Evolutionary conservation across 2,888 invertebrate species (phyloP), one percentile per base, ranked within the genome.

Genomic region (Philhelius pedissequus): DNA sequence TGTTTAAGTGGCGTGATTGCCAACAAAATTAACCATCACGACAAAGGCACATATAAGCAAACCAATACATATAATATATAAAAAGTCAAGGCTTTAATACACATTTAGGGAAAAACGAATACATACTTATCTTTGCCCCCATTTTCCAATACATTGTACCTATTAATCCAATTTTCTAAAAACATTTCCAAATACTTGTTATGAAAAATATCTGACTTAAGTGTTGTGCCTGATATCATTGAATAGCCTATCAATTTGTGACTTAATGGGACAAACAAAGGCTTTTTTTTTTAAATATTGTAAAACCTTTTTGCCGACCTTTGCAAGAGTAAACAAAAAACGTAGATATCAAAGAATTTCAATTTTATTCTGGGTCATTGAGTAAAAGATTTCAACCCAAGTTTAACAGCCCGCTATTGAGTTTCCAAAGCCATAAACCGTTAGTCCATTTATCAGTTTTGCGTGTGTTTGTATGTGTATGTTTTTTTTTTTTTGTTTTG

Each of bases 381-480:
- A 58, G 58, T 15, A 20, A 58, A 40, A 25, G 60, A 60, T 60
- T 40, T 60, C 60, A 40, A 40, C 38, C 60, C 60, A 38, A 60
- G 40, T 60, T 60, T 38, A 60, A 60, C 40, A 40, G 60, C 60
- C 45, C 25, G 25, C 48, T 48, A 58, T 71, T 71, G 30, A 58
- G 27, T 58, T 71, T 48, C 45, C 48, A 35, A 58, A 58, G 58
- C 70, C 58, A 58, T 58, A 58, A 58, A 58, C 48, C 22, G 9
- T 48, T n/a, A 32, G 48, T 38, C 30, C 30, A 71, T 71, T 58
- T 45, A 48, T 71, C 70, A 71, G n/a, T 60, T 25, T 15, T 38
- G 40, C 27, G 40, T 40, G 40, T 58, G 8, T 58, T 58, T 38
- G n/a, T 38, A 40, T 18, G 13, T 25, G 3, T 25, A 5, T 25